phyloP scores from a whole-genome alignment of 2,113 vertebrate genomes.

The Poeciliopsis turrubarensis region DNA sequence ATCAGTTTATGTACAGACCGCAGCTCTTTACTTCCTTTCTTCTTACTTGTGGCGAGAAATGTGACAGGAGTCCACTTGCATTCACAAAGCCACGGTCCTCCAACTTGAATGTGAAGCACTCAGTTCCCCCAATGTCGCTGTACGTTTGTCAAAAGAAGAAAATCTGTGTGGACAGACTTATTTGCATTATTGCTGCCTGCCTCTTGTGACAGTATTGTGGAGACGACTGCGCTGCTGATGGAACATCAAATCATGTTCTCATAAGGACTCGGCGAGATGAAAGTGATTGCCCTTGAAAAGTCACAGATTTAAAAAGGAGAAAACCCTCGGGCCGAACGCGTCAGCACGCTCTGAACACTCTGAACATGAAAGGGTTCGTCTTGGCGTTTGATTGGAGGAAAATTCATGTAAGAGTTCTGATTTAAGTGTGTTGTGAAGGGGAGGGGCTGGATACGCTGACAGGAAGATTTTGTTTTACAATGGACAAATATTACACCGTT shows the following conservation, averaged over 20 bases:
- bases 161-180: conserved; percentile 12
- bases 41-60: conserved; percentile 31
- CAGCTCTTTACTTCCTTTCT: conserved; percentile 28
- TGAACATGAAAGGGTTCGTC: conserved; percentile 12
- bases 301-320: conserved; percentile 3
- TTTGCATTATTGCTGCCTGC: conserved; percentile 28
- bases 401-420: not conserved
- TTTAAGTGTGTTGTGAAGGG: not conserved
- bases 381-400: conserved; percentile 15
- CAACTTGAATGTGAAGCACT: conserved; percentile 47
- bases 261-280: conserved; percentile 14
- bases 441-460: not conserved
- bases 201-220: not conserved
- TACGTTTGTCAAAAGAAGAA: conserved; percentile 26
- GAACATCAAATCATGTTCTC: conserved; percentile 21
- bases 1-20: not conserved
- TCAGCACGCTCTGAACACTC: conserved; percentile 16
- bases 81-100: conserved; percentile 42
- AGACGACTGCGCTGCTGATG: conserved; percentile 28
- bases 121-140: conserved; percentile 8
- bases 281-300: conserved; percentile 56
- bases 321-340: conserved; percentile 12
- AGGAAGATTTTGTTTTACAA: not conserved
- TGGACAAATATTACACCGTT: not conserved
- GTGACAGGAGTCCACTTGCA: conserved; percentile 32